Evolutionary conservation across 2,113 vertebrate species (phyloP).

Genomic region (Thalassoma bifasciatum): DNA sequence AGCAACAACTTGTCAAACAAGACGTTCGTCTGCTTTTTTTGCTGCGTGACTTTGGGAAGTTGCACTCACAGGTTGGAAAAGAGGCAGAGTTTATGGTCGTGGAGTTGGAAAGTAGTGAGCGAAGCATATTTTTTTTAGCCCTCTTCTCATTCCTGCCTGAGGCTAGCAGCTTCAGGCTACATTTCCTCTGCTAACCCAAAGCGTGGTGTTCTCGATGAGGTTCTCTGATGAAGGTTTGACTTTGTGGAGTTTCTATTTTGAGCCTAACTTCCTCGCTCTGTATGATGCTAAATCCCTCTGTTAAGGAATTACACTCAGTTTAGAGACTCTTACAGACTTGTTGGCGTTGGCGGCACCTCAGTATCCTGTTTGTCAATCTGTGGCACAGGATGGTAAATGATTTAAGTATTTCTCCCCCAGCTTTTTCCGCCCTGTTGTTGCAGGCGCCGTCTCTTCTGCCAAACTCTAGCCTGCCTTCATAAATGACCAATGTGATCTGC

Average conservation of each 20-base stretch:
- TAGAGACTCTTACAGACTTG: neutral
- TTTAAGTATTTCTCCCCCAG: neutral
- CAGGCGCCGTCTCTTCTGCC: neutral
- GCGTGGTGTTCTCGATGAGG: neutral
- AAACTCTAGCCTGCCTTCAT: slow-evolving; percentile 13
- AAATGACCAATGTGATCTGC: neutral
- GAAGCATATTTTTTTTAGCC: neutral
- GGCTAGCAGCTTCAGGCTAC: neutral
- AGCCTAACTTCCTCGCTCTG: neutral
- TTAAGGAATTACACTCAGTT: neutral
- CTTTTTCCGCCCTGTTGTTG: neutral
- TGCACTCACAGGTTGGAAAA: neutral
- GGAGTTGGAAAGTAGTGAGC: neutral
- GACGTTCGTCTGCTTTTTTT: no score
- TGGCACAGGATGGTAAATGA: neutral
- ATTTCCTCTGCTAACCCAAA: neutral
- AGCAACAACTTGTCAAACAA: no score
- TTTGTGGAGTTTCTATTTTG: neutral
- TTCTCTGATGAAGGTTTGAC: neutral
- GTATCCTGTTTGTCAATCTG: slow-evolving; percentile 12
- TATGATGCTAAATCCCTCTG: neutral
- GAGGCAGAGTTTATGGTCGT: neutral
- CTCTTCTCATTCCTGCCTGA: neutral
- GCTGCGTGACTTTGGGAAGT: no score
- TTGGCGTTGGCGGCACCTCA: neutral